Percentiles rank a stretch among this genome's conserved stretches.
Evolutionary conservation across 1,140 invertebrate species (phyloP).

Genomic region (Drusus annulatus): DNA sequence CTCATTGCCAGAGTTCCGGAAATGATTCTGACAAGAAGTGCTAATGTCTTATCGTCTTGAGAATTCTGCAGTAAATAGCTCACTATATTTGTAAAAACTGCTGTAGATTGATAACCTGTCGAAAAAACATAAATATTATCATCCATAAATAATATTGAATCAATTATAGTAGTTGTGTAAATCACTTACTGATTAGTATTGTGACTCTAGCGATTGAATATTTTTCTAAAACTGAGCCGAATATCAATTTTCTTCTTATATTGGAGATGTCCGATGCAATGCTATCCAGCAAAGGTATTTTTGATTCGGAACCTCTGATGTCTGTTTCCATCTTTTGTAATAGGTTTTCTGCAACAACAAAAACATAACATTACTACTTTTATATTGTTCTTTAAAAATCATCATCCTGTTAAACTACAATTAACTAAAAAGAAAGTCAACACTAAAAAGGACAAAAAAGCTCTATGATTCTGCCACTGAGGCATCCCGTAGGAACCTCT

Average conservation of each 20-base stretch:
- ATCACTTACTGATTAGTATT: constrained; percentile 70
- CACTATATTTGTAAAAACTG: constrained; percentile 71
- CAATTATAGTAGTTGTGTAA: no score
- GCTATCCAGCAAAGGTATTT: constrained; percentile 64
- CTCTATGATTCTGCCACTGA: no score
- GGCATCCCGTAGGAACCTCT: no score
- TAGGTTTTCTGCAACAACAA: constrained; percentile 67
- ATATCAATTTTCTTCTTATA: constrained; percentile 62
- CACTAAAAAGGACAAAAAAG: no score
- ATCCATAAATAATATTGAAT: no score
- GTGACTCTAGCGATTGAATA: constrained; percentile 71
- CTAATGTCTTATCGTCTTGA: constrained; percentile 69
- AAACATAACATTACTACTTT: background rate
- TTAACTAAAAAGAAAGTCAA: no score
- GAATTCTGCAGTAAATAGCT: constrained; percentile 72
- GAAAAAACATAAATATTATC: constrained; percentile 25
- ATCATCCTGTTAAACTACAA: no score
- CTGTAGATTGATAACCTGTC: constrained; percentile 71
- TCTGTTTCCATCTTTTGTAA: constrained; percentile 74
- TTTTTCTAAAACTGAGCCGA: constrained; percentile 63
- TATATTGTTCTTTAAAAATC: no score
- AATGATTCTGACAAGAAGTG: constrained; percentile 71
- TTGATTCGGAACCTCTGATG: constrained; percentile 66
- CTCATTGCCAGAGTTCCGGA: constrained; percentile 67
- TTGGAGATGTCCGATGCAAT: constrained; percentile 65